A percentile compares a stretch with the other conserved stretches of the same genome.
phyloP scores from a whole-genome alignment of 2,797 vertebrate species.

The Chelon labrosus region DNA sequence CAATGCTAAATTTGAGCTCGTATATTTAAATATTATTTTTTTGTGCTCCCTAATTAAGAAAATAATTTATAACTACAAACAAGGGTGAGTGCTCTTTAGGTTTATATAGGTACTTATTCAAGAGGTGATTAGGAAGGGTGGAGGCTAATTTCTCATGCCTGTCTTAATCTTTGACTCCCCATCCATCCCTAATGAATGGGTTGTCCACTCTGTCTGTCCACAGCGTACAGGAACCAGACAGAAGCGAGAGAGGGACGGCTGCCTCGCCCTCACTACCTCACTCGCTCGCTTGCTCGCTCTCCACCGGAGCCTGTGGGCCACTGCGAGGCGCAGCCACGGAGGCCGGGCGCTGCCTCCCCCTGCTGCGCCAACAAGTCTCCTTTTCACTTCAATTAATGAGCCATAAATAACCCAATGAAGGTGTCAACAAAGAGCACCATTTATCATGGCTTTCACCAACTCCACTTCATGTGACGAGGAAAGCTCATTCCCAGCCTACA shows the following conservation, averaged over 20 bases:
- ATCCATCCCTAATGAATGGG: conserved; percentile 64
- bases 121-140: conserved; percentile 24
- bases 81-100: conserved; percentile 39
- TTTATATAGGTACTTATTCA: conserved; percentile 53
- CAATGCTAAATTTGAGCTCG: background rate
- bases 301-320: conserved; percentile 77
- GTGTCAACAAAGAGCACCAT: conserved; percentile 97
- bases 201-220: conserved; percentile 49
- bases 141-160: conserved; percentile 55
- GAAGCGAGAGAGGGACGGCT: conserved; percentile 61
- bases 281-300: conserved; percentile 1
- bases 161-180: conserved; percentile 67
- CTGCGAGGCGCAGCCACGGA: conserved; percentile 79
- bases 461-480: conserved; percentile 85
- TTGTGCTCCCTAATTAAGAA: conserved; percentile 12
- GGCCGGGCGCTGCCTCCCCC: conserved; percentile 81
- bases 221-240: conserved; percentile 72
- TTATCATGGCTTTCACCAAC: conserved; percentile 94
- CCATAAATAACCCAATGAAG: conserved; percentile 99
- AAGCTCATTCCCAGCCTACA: conserved; percentile 86
- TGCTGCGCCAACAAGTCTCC: conserved; percentile 92
- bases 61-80: conserved; percentile 36
- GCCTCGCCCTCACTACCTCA: conserved; percentile 32
- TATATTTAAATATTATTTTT: background rate
- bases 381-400: conserved; percentile 98